A percentile compares a stretch with the other conserved stretches of the same genome.
Evolutionary conservation across 2,113 vertebrate species (phyloP).

Genomic region (Sapayoa aenigma): DNA sequence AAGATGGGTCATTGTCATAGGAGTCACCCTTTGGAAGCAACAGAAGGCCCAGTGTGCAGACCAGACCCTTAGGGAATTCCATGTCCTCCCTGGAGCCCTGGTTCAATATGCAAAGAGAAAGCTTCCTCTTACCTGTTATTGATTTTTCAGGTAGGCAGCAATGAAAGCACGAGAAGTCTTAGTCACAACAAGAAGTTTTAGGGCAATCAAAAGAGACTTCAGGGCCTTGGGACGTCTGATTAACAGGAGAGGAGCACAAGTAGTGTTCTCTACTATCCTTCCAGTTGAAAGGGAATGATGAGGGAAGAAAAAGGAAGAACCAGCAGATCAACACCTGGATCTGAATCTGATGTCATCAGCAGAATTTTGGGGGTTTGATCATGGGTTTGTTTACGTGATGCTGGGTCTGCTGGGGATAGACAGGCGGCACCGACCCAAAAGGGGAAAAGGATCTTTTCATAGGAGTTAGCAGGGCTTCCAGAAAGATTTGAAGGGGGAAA

Average conservation of each 20-base stretch:
- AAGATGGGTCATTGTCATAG: background rate
- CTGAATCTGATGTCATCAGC: background rate
- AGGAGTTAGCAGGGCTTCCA: background rate
- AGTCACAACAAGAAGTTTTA: background rate
- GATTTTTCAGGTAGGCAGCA: background rate
- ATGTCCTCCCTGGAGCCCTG: background rate
- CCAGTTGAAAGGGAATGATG: background rate
- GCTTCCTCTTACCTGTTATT: background rate
- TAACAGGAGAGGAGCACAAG: background rate
- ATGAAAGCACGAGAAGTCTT: too few relatives aligned
- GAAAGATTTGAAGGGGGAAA: background rate
- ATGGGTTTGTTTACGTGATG: background rate
- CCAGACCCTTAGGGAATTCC: background rate
- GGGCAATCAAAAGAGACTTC: background rate
- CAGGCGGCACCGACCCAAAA: background rate
- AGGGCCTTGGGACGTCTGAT: background rate
- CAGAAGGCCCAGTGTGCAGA: background rate
- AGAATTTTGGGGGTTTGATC: background rate
- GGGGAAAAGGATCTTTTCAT: background rate
- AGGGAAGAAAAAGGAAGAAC: background rate
- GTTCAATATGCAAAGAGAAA: background rate
- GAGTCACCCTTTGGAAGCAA: background rate
- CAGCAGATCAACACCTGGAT: background rate
- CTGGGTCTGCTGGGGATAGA: background rate
- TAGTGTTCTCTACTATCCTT: background rate